Percentiles rank a stretch among this genome's conserved stretches.
Evolutionary conservation across 37 sponge, comb jelly and placozoan species (phyloP).

Genomic region (Agelas oroides): DNA sequence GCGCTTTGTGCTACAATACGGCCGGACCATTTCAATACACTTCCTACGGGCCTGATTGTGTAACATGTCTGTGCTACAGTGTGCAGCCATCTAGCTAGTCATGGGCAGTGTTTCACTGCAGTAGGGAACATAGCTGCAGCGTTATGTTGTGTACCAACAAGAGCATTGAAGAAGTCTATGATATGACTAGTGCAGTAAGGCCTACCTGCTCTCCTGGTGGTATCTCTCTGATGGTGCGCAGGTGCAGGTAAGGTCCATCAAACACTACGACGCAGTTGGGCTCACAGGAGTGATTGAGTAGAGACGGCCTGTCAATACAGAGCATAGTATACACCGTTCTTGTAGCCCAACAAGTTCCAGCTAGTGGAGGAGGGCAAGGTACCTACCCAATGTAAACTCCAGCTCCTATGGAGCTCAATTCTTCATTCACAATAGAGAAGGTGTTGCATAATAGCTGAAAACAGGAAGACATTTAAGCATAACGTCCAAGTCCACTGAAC

Average conservation of each 20-base stretch:
- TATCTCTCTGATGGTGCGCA: constrained; percentile 49
- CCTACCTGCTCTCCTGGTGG: constrained; percentile 55
- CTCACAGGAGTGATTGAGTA: constrained; percentile 79
- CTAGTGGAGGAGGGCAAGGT: not conserved
- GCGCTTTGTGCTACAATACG: too few relatives aligned
- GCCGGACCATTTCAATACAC: too few relatives aligned
- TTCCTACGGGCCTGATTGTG: too few relatives aligned
- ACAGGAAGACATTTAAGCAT: not conserved
- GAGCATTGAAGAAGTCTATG: too few relatives aligned
- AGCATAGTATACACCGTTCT: not conserved
- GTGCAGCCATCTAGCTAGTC: too few relatives aligned
- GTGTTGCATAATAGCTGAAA: constrained; percentile 57
- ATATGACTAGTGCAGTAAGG: too few relatives aligned
- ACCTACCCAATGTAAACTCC: constrained; percentile 56
- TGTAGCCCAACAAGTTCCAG: not conserved
- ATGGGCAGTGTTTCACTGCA: too few relatives aligned
- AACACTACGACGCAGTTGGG: constrained; percentile 76
- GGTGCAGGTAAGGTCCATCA: constrained; percentile 25
- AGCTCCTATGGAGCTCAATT: constrained; percentile 54
- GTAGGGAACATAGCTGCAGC: too few relatives aligned
- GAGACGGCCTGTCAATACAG: constrained; percentile 43
- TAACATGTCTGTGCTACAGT: too few relatives aligned
- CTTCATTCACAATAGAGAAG: constrained; percentile 41
- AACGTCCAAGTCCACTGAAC: too few relatives aligned
- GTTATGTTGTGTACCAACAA: too few relatives aligned